Conservation (phyloP, 1,140 invertebrate genomes). For the Mamestra configurata region DNA sequence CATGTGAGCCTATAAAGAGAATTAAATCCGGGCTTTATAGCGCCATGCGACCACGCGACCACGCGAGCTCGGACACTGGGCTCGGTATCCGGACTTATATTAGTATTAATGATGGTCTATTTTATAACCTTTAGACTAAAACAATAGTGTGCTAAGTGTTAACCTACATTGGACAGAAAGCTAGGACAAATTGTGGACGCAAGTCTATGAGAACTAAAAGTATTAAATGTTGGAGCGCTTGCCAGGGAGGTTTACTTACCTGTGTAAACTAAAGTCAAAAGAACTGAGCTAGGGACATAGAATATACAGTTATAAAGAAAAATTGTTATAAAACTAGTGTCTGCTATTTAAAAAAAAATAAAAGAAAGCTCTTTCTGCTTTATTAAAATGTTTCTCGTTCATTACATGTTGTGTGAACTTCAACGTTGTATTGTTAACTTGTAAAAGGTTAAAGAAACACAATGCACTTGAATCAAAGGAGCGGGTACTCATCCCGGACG, state of each 20-base stretch:
- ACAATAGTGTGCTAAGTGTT: conserved; percentile 3
- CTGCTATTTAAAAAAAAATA: too few species aligned
- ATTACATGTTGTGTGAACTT: too few species aligned
- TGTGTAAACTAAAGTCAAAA: too few species aligned
- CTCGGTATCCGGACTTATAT: conserved; percentile 39
- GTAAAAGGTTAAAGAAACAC: neutral
- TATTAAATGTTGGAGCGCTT: too few species aligned
- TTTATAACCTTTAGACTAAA: neutral
- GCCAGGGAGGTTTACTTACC: neutral
- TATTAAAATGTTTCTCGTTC: neutral
- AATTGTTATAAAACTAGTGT: too few species aligned
- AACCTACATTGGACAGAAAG: neutral
- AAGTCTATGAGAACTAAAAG: too few species aligned
- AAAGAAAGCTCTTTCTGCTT: neutral
- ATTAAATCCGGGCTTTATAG: conserved; percentile 24
- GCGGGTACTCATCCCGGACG: too few species aligned
- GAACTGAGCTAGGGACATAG: too few species aligned
- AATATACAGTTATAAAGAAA: too few species aligned
- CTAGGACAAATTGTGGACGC: neutral
- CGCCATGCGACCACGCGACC: conserved; percentile 20
- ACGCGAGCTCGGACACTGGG: conserved; percentile 2
- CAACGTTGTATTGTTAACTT: too few species aligned
- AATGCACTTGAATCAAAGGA: neutral
- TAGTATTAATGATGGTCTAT: conserved; percentile 31
- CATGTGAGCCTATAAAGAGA: conserved; percentile 29